phyloP scores from a whole-genome alignment of 2,888 invertebrate species.

The Drosophila yooni region DNA sequence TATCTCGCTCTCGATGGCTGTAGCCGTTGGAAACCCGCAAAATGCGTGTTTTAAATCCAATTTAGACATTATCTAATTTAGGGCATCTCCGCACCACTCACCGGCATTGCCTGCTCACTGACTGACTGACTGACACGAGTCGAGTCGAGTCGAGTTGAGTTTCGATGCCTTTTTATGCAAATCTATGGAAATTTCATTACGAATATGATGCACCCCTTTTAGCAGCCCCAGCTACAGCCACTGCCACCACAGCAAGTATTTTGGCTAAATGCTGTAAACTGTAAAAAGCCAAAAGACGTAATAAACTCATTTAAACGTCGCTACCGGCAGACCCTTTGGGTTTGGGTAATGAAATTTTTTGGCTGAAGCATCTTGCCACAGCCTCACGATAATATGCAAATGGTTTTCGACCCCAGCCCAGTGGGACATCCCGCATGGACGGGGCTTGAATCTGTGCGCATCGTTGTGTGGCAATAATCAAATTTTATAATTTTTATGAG shows the following conservation, averaged over 20 bases:
- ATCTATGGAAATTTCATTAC: slow-evolving; percentile 80
- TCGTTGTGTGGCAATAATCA: slow-evolving; percentile 79
- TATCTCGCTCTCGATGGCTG: slow-evolving; percentile 19
- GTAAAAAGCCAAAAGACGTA: slow-evolving; percentile 71
- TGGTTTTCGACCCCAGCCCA: slow-evolving; percentile 40
- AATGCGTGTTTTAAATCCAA: slow-evolving; percentile 84
- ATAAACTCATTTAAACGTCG: slow-evolving; percentile 82
- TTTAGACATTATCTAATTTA: slow-evolving; percentile 84
- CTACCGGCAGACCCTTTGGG: slow-evolving; percentile 42
- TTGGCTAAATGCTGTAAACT: slow-evolving; percentile 72
- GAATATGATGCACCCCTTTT: slow-evolving; percentile 64
- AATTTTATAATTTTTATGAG: slow-evolving; percentile 83
- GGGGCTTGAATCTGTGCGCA: slow-evolving; percentile 63
- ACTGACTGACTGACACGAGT: slow-evolving; percentile 1
- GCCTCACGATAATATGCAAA: slow-evolving; percentile 74
- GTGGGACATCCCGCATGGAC: slow-evolving; percentile 39
- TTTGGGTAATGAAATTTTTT: slow-evolving; percentile 80
- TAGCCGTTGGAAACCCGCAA: slow-evolving; percentile 78
- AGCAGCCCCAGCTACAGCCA: not conserved
- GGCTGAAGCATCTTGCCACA: slow-evolving; percentile 63
- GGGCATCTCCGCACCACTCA: slow-evolving; percentile 72
- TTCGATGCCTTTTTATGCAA: slow-evolving; percentile 70
- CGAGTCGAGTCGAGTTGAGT: slow-evolving; percentile 15
- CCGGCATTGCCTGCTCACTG: slow-evolving; percentile 11
- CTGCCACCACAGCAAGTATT: slow-evolving; percentile 17